Evolutionary conservation across 2,888 invertebrate genomes (phyloP).

Genomic region (Hydropsyche betteni): DNA sequence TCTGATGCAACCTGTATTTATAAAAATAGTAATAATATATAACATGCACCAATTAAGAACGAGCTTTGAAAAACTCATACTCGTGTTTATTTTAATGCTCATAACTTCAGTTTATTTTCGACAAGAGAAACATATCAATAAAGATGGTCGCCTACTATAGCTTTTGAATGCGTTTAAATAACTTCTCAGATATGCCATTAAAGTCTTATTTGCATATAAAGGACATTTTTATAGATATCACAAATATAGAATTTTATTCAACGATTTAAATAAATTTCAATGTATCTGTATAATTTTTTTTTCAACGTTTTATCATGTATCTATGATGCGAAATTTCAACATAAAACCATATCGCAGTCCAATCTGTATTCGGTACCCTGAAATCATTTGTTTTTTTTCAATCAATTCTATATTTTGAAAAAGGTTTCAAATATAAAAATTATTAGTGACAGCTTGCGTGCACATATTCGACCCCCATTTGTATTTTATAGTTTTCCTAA

Average conservation of each 20-base stretch:
- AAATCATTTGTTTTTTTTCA: too few species aligned
- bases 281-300: too few species aligned
- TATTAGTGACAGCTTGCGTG: slow-evolving; percentile 28
- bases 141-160: not conserved
- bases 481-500: slow-evolving; percentile 12
- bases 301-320: too few species aligned
- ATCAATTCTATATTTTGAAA: too few species aligned
- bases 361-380: too few species aligned
- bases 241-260: slow-evolving; percentile 6
- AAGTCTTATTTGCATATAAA: slow-evolving; percentile 20
- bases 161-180: slow-evolving; percentile 6
- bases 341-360: too few species aligned
- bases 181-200: slow-evolving; percentile 4
- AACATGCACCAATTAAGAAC: too few species aligned
- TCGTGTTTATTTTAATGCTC: slow-evolving; percentile 1
- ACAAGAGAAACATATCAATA: slow-evolving; percentile 8
- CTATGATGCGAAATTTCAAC: too few species aligned
- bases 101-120: not conserved
- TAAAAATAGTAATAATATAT: too few species aligned
- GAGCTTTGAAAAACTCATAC: not conserved
- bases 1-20: too few species aligned
- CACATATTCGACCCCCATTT: slow-evolving; percentile 23
- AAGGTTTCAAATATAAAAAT: slow-evolving; percentile 16
- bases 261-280: too few species aligned
- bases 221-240: not conserved